Evolutionary conservation across 2,888 invertebrate genomes (phyloP).

Genomic region (Tetropium fuscum): DNA sequence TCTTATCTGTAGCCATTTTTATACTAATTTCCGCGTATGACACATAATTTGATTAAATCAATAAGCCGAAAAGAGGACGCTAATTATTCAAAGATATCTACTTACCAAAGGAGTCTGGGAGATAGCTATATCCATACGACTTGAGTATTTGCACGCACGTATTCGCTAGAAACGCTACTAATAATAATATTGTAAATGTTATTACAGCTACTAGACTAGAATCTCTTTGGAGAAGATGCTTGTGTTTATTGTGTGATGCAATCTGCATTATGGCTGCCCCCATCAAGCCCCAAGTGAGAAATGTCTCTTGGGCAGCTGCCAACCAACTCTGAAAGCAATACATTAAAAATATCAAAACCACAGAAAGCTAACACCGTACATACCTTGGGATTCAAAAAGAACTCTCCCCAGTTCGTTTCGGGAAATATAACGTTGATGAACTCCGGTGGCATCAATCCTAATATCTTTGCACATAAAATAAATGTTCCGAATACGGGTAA

Average conservation of each 20-base stretch:
- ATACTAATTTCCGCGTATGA: too few relatives aligned
- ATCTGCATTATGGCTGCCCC: conserved; percentile 86
- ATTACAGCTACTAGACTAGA: conserved; percentile 77
- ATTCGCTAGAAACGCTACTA: conserved; percentile 85
- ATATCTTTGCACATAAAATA: conserved; percentile 79
- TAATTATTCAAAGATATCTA: conserved; percentile 32
- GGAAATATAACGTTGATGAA: conserved; percentile 79
- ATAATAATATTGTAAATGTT: conserved; percentile 79
- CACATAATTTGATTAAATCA: too few relatives aligned
- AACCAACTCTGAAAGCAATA: conserved; percentile 83
- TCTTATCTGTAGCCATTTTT: too few relatives aligned
- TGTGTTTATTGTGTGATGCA: conserved; percentile 79
- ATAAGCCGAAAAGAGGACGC: background rate
- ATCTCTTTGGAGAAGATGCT: conserved; percentile 74
- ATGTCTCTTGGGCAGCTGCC: conserved; percentile 89
- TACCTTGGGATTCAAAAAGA: conserved; percentile 86
- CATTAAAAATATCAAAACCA: too few relatives aligned
- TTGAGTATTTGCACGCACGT: conserved; percentile 84
- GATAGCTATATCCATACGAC: conserved; percentile 79
- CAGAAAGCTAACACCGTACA: too few relatives aligned
- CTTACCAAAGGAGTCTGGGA: conserved; percentile 89
- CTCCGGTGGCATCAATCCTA: conserved; percentile 78
- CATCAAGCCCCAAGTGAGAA: conserved; percentile 88
- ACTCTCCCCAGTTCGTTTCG: conserved; percentile 85
- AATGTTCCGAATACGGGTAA: conserved; percentile 82